Percentiles rank a stretch among this genome's conserved stretches.
Conservation (phyloP, 2,888 invertebrate genomes). For the Glaucopsyche alexis region DNA sequence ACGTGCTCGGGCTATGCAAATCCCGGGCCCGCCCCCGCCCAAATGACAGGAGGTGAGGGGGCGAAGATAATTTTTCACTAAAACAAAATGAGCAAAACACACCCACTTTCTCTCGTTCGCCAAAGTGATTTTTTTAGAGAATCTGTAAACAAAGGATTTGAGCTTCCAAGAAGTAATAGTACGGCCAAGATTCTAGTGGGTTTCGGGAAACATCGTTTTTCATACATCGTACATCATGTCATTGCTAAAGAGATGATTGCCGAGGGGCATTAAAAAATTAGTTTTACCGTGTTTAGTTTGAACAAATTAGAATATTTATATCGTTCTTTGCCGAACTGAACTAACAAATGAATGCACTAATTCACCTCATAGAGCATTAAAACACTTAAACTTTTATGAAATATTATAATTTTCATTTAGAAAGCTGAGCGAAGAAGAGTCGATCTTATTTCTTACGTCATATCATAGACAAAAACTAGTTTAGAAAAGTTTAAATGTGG, state of each 20-base stretch:
- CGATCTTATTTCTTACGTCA: too few relatives aligned
- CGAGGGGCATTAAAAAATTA: too few relatives aligned
- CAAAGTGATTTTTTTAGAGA: slow-evolving; percentile 17
- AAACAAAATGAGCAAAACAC: slow-evolving; percentile 71
- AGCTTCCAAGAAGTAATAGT: neutral
- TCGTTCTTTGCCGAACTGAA: neutral
- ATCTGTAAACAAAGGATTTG: neutral
- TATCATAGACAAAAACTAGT: too few relatives aligned
- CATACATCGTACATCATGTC: too few relatives aligned
- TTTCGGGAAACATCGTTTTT: too few relatives aligned
- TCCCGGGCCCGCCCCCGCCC: slow-evolving; percentile 64
- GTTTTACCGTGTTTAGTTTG: too few relatives aligned
- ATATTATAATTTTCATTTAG: too few relatives aligned
- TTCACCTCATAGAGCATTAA: too few relatives aligned
- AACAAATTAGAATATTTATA: neutral
- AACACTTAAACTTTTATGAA: neutral
- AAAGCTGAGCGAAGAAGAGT: too few relatives aligned
- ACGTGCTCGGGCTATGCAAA: slow-evolving; percentile 76
- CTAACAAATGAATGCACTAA: neutral
- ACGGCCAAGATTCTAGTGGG: too few relatives aligned
- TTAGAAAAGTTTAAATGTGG: too few relatives aligned
- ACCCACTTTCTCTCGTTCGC: slow-evolving; percentile 53
- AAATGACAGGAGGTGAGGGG: slow-evolving; percentile 54
- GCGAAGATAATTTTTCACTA: slow-evolving; percentile 68
- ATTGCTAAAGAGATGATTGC: too few relatives aligned